These are phyloP conservation scores for Polymixis lichenea DNA, from an alignment of 2,888 invertebrate genomes.

Conservation along the genomic window DNA sequence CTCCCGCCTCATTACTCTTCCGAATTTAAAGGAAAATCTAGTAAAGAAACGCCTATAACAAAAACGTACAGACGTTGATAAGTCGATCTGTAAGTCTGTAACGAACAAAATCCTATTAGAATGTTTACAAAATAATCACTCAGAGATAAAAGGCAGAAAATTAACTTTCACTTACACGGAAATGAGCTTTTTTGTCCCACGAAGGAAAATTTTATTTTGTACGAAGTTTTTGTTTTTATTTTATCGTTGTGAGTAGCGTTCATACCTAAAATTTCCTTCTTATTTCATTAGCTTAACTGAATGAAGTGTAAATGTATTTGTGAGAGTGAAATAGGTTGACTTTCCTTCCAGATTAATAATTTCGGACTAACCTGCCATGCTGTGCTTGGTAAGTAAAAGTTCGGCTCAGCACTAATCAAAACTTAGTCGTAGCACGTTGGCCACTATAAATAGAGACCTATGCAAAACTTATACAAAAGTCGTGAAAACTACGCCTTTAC, in stretches of 20 bases:
- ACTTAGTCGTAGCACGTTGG: neutral
- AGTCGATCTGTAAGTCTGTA: conserved; percentile 26
- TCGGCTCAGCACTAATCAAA: conserved; percentile 20
- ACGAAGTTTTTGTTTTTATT: conserved; percentile 16
- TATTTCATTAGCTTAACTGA: conserved; percentile 21
- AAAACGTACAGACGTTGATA: conserved; percentile 28
- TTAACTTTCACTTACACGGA: conserved; percentile 26
- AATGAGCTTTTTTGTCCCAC: conserved; percentile 12
- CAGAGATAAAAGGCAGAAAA: conserved; percentile 30
- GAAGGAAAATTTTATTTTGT: neutral
- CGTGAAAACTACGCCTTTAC: neutral
- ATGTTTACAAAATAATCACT: conserved; percentile 40
- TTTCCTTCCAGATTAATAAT: neutral
- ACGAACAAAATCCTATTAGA: conserved; percentile 30
- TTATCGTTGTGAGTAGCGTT: conserved; percentile 13
- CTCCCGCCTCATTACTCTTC: conserved; percentile 50
- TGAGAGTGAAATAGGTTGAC: neutral
- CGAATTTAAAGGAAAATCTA: conserved; percentile 53
- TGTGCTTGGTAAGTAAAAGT: conserved; percentile 9
- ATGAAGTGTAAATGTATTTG: conserved; percentile 16
- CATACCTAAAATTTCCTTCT: neutral
- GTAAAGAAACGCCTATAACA: conserved; percentile 25
- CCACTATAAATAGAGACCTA: neutral
- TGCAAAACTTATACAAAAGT: neutral
- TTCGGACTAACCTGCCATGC: neutral